These are phyloP conservation scores for Pseudomyrmex dendroicus DNA, from an alignment of 1,140 invertebrate species.

Conservation along the genomic window DNA sequence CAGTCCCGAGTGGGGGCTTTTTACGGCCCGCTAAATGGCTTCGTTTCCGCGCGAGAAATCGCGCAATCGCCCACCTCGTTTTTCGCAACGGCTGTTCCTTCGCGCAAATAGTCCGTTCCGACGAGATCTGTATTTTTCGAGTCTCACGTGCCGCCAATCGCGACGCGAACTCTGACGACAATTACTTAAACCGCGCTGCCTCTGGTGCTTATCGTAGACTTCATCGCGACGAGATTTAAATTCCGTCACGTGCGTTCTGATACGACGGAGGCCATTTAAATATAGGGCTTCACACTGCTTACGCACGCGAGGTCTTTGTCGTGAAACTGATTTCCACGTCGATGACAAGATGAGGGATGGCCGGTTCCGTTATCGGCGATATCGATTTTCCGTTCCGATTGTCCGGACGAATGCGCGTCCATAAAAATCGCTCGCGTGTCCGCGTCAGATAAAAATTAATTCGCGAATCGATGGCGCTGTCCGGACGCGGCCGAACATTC, in stretches of 20 bases:
- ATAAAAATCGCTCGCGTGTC: background rate
- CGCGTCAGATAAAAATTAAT: constrained; percentile 39
- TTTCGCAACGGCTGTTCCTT: constrained; percentile 3
- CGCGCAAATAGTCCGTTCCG: background rate
- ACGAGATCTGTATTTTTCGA: background rate
- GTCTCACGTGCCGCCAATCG: constrained; percentile 39
- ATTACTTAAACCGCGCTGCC: background rate
- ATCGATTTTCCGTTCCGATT: background rate
- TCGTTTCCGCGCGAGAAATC: constrained; percentile 42
- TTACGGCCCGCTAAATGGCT: constrained; percentile 41
- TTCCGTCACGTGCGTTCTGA: constrained; percentile 21
- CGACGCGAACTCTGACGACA: constrained; percentile 4
- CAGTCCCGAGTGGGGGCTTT: constrained; percentile 7
- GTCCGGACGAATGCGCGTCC: background rate
- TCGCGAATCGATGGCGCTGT: background rate
- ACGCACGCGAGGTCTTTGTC: constrained; percentile 23
- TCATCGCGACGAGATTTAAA: constrained; percentile 42
- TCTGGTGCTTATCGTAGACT: constrained; percentile 2
- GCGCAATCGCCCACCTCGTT: constrained; percentile 11
- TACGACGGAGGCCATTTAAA: constrained; percentile 43
- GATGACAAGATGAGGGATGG: constrained; percentile 23
- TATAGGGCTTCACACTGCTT: background rate
- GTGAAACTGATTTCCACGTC: constrained; percentile 4
- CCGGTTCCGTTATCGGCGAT: background rate
- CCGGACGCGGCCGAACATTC: background rate